Percentiles rank a stretch among this genome's conserved stretches.
Conservation (phyloP, 1,140 invertebrate genomes). For the Cyphomyrmex costatus region DNA sequence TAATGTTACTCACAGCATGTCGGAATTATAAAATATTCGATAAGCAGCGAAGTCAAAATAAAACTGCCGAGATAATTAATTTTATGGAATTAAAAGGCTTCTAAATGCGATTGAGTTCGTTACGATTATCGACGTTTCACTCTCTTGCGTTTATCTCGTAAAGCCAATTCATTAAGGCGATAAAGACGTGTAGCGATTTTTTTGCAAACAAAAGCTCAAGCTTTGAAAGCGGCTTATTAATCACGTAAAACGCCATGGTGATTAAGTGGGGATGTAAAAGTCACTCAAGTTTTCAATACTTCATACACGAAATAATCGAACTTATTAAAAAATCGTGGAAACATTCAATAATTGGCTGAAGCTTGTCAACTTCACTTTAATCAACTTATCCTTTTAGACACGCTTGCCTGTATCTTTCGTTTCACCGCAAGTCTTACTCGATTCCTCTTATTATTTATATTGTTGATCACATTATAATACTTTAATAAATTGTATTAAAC, state of each 20-base stretch:
- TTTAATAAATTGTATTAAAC: neutral
- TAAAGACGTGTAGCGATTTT: slow-evolving; percentile 39
- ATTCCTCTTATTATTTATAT: neutral
- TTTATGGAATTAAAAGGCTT: slow-evolving; percentile 41
- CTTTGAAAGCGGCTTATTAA: slow-evolving; percentile 47
- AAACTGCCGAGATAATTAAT: slow-evolving; percentile 49
- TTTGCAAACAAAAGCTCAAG: slow-evolving; percentile 44
- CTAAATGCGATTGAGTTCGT: slow-evolving; percentile 40
- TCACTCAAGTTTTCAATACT: slow-evolving; percentile 18
- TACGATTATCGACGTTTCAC: slow-evolving; percentile 47
- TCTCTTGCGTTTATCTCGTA: slow-evolving; percentile 31
- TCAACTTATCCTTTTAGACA: slow-evolving; percentile 24
- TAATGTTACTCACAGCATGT: neutral
- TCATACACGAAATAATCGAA: neutral
- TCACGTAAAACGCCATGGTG: slow-evolving; percentile 14
- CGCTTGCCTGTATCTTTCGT: neutral
- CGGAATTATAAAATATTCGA: slow-evolving; percentile 47
- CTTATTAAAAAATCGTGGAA: slow-evolving; percentile 17
- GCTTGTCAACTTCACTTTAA: slow-evolving; percentile 12
- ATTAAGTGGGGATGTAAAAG: slow-evolving; percentile 43
- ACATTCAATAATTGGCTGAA: slow-evolving; percentile 30
- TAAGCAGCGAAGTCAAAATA: slow-evolving; percentile 46
- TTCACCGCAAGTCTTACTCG: neutral
- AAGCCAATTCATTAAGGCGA: slow-evolving; percentile 49
- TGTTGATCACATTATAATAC: neutral